Evolutionary conservation across 2,888 invertebrate species (phyloP).

Genomic region (Drosophila parthenogenetica): DNA sequence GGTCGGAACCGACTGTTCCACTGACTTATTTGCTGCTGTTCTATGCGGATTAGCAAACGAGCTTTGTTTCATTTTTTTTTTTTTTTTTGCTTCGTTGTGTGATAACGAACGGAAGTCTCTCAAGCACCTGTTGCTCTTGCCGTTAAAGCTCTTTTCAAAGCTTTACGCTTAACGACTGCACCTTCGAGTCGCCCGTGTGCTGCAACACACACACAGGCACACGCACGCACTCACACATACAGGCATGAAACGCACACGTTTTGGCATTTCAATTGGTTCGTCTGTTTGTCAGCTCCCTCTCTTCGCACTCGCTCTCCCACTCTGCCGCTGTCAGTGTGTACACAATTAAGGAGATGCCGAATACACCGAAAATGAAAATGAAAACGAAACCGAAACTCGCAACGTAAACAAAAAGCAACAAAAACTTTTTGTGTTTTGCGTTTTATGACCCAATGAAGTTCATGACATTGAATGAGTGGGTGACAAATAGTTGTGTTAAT

Average conservation of each 20-base stretch:
- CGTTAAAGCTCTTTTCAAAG: conserved; percentile 18
- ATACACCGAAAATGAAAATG: conserved; percentile 33
- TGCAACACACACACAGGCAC: conserved; percentile 43
- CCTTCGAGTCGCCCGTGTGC: conserved; percentile 40
- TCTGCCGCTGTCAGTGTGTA: conserved; percentile 11
- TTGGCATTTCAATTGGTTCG: conserved; percentile 58
- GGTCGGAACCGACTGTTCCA: conserved; percentile 55
- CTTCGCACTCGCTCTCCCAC: conserved; percentile 16
- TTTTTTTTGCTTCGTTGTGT: background rate
- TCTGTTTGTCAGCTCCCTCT: conserved; percentile 8
- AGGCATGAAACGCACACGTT: conserved; percentile 58
- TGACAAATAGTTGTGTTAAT: conserved; percentile 44
- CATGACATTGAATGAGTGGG: conserved; percentile 72
- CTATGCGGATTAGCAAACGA: conserved; percentile 65
- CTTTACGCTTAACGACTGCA: conserved; percentile 38
- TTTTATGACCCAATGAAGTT: conserved; percentile 77
- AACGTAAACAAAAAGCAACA: conserved; percentile 56
- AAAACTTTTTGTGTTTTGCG: conserved; percentile 50
- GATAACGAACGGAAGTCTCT: conserved; percentile 67
- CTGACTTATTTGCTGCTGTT: conserved; percentile 67
- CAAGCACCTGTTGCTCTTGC: conserved; percentile 68
- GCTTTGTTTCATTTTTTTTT: conserved; percentile 7
- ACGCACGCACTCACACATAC: conserved; percentile 16
- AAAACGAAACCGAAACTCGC: conserved; percentile 35
- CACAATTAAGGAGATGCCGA: conserved; percentile 60